phyloP scores from a whole-genome alignment of 2,888 invertebrate species.

The Hydroisotoma schaefferi region DNA sequence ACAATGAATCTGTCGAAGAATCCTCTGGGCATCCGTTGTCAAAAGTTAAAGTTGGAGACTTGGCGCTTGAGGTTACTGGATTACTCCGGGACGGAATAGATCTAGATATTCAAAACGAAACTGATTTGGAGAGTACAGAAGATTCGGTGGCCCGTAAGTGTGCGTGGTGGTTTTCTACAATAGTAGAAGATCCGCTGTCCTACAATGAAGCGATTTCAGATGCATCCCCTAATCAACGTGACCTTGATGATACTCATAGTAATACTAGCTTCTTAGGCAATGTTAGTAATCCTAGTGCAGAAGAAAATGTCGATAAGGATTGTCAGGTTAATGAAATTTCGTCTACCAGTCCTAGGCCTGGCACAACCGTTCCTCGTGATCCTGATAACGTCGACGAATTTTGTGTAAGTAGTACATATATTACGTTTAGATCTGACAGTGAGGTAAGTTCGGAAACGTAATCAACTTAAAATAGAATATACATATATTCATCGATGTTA shows the following conservation, averaged over 20 bases:
- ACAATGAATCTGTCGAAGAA: background rate
- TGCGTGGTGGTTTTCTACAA: slow-evolving; percentile 39
- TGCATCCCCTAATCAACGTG: too few species aligned
- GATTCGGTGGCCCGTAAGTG: slow-evolving; percentile 19
- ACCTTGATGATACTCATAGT: slow-evolving; percentile 24
- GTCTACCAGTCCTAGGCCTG: slow-evolving; percentile 14
- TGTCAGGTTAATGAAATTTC: slow-evolving; percentile 41
- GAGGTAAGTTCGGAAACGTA: background rate
- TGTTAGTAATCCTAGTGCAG: slow-evolving; percentile 34
- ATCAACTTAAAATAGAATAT: background rate
- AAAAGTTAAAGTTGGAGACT: slow-evolving; percentile 21
- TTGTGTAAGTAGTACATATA: slow-evolving; percentile 47
- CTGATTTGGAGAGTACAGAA: background rate
- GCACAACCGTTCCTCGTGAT: slow-evolving; percentile 7
- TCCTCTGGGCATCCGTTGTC: slow-evolving; percentile 10
- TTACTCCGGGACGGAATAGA: slow-evolving; percentile 8
- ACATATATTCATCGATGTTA: too few species aligned
- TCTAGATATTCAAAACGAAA: background rate
- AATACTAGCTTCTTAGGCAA: slow-evolving; percentile 36
- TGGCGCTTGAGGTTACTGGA: slow-evolving; percentile 16
- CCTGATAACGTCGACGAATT: slow-evolving; percentile 38
- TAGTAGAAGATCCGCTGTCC: slow-evolving; percentile 19
- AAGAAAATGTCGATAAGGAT: slow-evolving; percentile 13
- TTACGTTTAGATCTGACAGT: too few species aligned
- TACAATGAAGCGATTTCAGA: background rate